phyloP scores from a whole-genome alignment of 2,797 vertebrate genomes.

The Amniataba percoides region DNA sequence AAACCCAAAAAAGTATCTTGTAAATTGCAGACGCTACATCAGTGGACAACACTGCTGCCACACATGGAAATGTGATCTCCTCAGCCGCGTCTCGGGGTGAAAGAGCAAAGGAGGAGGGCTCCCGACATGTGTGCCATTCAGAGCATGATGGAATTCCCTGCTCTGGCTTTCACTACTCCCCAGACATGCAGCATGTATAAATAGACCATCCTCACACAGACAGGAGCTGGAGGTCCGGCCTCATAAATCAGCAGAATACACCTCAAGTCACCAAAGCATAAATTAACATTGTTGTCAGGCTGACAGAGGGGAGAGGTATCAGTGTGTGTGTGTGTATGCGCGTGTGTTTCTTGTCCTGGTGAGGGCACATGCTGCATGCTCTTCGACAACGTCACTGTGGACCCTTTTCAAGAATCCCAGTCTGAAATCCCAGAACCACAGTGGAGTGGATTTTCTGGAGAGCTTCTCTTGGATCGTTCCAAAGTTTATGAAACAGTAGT shows the following conservation, averaged over 20 bases:
- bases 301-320: slow-evolving; percentile 24
- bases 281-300: slow-evolving; percentile 63
- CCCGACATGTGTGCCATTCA: slow-evolving; percentile 68
- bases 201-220: slow-evolving; percentile 74
- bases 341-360: slow-evolving; percentile 22
- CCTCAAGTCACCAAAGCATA: slow-evolving; percentile 68
- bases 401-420: slow-evolving; percentile 31
- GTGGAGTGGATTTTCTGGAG: neutral
- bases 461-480: neutral
- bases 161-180: slow-evolving; percentile 61
- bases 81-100: slow-evolving; percentile 55
- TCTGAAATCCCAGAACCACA: neutral
- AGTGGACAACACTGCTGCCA: slow-evolving; percentile 32
- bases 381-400: neutral
- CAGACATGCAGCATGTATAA: slow-evolving; percentile 70
- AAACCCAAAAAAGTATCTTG: slow-evolving; percentile 50
- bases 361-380: slow-evolving; percentile 6
- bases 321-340: neutral
- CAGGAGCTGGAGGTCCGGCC: slow-evolving; percentile 61
- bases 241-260: slow-evolving; percentile 76
- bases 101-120: slow-evolving; percentile 60
- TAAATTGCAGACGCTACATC: slow-evolving; percentile 57
- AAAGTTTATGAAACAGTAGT: neutral
- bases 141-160: slow-evolving; percentile 75
- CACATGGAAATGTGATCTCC: slow-evolving; percentile 75